Evolutionary conservation across 2,888 invertebrate genomes (phyloP), one percentile per base, ranked within the genome.

Genomic region (Rhamphomyia laevipes): DNA sequence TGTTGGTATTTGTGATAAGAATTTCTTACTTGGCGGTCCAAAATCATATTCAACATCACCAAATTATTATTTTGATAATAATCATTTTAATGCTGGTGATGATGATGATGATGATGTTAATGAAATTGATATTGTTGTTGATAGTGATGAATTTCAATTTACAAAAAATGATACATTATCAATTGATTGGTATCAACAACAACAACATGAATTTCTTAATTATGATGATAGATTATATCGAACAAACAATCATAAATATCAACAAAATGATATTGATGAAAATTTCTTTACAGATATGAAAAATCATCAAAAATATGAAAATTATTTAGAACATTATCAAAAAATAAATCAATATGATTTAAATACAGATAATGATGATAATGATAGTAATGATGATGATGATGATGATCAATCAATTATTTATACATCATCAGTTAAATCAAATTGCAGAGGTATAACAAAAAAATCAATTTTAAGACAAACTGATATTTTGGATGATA

Each of bases 281-380:
- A 63, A 50, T 55, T 60, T 54, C 57, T 64, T 51, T 48, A 52
- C 46, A 38, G 51, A 50, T 55, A 56, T 33, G 31, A 53, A 51
- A 49, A 48, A 18, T 44, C 48, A 40, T 43, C 46, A 49, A 17
- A 61, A 60, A 23, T 63, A 63, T 38, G 66, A 67, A 46, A 64
- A 58, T 55, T 67, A 67, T 56, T 59, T 67, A 53, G 65, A 65
- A 40, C 67, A 67, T 51, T 67, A 64, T 52, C 64, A 64, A 43
- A 63, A 58, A 1, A 53, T 58, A 23, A 57, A 58, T 44, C 57
- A 56, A 35, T 16, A n/a, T 37, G 12, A 5, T 35, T 13, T 18
- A 11, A 18, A 18, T 40, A 35, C 7, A 4, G 17, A 18, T 38
- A 2, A 11, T 16, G 37, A 37, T 37, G 17, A 11, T 16, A 16